Evolutionary conservation across 2,797 vertebrate species (phyloP), one percentile per base, ranked within the genome.

Genomic region (Diceros bicornis): DNA sequence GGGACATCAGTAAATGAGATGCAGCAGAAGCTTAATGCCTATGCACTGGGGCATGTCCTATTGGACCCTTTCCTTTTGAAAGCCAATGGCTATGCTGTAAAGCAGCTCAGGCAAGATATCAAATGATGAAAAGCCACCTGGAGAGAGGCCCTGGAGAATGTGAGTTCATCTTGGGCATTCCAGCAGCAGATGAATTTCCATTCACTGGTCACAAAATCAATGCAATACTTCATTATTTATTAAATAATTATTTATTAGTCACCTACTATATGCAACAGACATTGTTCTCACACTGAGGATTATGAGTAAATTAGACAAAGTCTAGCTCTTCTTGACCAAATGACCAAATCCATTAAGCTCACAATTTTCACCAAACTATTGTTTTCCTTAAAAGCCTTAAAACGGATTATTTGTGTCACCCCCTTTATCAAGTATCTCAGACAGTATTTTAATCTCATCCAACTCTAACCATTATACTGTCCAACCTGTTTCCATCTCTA

Each of bases 321-420:
- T n/a, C 47, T 41, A 71, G 62, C 57, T 96, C 83, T 85, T 84
- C 3, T 62, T 74, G 34, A 34, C n/a, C 79, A 79, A 91, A 88
- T 83, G 44, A 66, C 41, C 82, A 92, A 89, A 92, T 94, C 55
- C n/a, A 77, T 86, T 57, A 79, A 92, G 59, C 25, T 89, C 32
- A 68, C 57, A 92, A 57, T 72, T 95, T 88, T 97, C 44, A 77
- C 59, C 79, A 34, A 92, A 66, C 27, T 59, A n/a, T 74, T 64
- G 32, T 32, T 91, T 94, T 92, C 86, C 27, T 81, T 93, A 61
- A 95, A 85, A 89, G 71, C 64, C 86, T 96, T 96, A n/a, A 34
- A 95, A 91, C 44, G 8, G 68, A 64, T 85, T 1, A 17, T 96
- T 85, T 87, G 18, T 41, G 72, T n/a, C 75, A 96, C 96, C 78